Base-by-base conservation (phyloP, 2,888 invertebrate genomes). In the Drosophila bunnanda region DNA sequence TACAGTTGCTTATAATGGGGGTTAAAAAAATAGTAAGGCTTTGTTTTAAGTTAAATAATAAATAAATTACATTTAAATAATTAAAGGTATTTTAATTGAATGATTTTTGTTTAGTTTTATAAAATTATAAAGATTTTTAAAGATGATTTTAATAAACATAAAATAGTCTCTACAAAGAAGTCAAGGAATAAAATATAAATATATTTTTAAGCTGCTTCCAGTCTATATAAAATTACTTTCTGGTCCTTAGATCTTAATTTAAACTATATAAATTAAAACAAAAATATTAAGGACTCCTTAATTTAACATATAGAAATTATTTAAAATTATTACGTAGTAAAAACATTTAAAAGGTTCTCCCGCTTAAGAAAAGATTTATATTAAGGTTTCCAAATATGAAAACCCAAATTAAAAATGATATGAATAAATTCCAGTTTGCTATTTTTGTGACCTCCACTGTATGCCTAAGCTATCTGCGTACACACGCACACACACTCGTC, bases 391-490 rank as follows among this genome's bases (percentile, higher is more conserved):
- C n/a, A n/a, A n/a, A n/a, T n/a, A n/a, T n/a, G n/a, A n/a, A n/a
- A n/a, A n/a, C n/a, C n/a, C n/a, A n/a, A n/a, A n/a, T n/a, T n/a
- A n/a, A n/a, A n/a, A n/a, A n/a, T n/a, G n/a, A n/a, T n/a, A n/a
- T n/a, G n/a, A n/a, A n/a, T 13, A 28, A 32, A 13, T 4, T 50
- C 20, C 4, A 2, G 0, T 4, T n/a, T 2, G 2, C 28, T 59
- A 62, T 17, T 32, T n/a, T 2, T 8, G 2, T 32, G 5, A 5
- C 62, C 38, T 10, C 10, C 2, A 2, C 15, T 58, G 32, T 32
- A 13, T 48, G 30, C 10, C 5, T 17, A 22, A 41, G 39, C 28
- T 85, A 77, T 82, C 83, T 71, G 36, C 41, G 43, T 52, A 64
- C 57, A 30, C 53, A 50, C 59, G 22, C 52, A 43, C 61, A 64